phyloP scores from a whole-genome alignment of 1,140 invertebrate species.

The Bombus picipes region DNA sequence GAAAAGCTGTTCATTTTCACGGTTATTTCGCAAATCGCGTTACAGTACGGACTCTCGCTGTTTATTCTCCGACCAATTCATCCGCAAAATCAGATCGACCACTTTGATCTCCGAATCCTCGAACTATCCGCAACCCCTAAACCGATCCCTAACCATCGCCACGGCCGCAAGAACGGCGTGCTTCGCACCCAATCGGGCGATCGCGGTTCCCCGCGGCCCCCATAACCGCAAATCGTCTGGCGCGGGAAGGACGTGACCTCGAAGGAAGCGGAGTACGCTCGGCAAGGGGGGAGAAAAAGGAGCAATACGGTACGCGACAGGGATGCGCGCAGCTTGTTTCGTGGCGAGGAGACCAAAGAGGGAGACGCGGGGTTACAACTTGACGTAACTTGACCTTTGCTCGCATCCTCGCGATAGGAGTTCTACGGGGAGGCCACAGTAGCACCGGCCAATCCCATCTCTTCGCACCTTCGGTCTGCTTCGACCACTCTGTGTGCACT shows the following conservation, averaged over 20 bases:
- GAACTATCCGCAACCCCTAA: neutral
- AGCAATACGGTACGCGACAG: neutral
- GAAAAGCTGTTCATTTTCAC: too few relatives aligned
- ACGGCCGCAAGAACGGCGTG: neutral
- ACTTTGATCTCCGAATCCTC: neutral
- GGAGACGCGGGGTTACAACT: constrained; percentile 21
- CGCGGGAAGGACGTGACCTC: constrained; percentile 64
- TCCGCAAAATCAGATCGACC: neutral
- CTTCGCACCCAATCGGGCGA: constrained; percentile 36
- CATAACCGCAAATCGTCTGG: constrained; percentile 63
- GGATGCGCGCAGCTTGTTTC: neutral
- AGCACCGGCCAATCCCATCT: constrained; percentile 53
- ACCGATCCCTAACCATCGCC: neutral
- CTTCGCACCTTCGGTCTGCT: constrained; percentile 47
- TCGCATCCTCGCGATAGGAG: constrained; percentile 27
- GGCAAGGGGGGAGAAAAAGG: constrained; percentile 3
- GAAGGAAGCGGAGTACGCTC: constrained; percentile 47
- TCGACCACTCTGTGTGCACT: neutral
- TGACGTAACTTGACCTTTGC: constrained; percentile 57
- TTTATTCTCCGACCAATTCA: too few relatives aligned
- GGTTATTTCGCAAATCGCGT: too few relatives aligned
- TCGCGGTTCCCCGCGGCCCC: constrained; percentile 48
- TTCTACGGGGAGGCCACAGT: constrained; percentile 27
- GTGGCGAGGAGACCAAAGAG: neutral
- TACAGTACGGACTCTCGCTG: too few relatives aligned